Evolutionary conservation across 1,140 invertebrate species (phyloP).

Genomic region (Coptotermes formosanus): DNA sequence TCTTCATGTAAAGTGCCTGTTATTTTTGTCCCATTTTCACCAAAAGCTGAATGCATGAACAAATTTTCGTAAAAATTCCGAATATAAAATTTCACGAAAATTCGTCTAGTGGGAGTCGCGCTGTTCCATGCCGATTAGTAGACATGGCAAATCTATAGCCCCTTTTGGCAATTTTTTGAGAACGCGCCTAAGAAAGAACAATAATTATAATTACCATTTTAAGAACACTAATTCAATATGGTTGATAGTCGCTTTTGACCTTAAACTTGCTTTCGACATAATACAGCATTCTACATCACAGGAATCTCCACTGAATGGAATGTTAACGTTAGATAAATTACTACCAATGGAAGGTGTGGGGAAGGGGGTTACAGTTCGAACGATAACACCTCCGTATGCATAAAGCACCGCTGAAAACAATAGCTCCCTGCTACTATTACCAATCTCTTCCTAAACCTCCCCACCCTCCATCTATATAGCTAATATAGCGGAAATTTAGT

Average conservation of each 20-base stretch:
- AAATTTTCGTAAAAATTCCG: too few species aligned
- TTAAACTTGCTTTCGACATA: not conserved
- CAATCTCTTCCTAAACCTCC: not conserved
- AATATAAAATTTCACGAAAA: too few species aligned
- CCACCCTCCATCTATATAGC: not conserved
- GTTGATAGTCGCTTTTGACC: not conserved
- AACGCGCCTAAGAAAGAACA: too few species aligned
- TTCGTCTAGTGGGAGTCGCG: too few species aligned
- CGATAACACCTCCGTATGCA: not conserved
- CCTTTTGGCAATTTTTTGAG: too few species aligned
- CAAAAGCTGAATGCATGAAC: too few species aligned
- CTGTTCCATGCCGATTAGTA: too few species aligned
- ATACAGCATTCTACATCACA: not conserved
- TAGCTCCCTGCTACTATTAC: not conserved
- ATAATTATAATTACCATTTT: too few species aligned
- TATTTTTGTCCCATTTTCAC: too few species aligned
- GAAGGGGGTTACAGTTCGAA: not conserved
- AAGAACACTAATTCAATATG: not conserved
- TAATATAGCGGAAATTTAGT: not conserved
- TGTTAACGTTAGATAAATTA: not conserved
- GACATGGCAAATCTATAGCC: too few species aligned
- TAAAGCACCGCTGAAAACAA: conserved; percentile 3
- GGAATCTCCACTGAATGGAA: not conserved
- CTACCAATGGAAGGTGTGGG: not conserved
- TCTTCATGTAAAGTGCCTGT: too few species aligned